phyloP scores from a whole-genome alignment of 1,140 invertebrate species.

The Camponotus vicinus region DNA sequence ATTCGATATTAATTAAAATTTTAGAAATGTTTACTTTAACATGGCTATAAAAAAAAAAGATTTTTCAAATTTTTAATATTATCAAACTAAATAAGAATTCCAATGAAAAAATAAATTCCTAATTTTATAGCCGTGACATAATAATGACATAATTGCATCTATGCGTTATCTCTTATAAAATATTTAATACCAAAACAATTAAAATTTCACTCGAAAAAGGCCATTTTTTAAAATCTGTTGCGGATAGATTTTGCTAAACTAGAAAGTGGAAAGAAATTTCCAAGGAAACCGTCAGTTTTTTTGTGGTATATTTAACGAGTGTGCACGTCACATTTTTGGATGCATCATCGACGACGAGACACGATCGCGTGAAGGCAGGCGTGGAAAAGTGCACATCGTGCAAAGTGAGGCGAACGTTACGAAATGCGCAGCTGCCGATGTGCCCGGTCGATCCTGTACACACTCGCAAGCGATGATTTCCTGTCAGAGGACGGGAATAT shows the following conservation, averaged over 20 bases:
- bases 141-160: not conserved
- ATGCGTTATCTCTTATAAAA: not conserved
- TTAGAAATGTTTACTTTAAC: not conserved
- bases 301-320: not conserved
- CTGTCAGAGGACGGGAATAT: slow-evolving; percentile 42
- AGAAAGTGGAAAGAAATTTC: slow-evolving; percentile 16
- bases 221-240: slow-evolving; percentile 33
- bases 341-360: slow-evolving; percentile 24
- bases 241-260: not conserved
- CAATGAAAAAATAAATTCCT: not conserved
- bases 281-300: not conserved
- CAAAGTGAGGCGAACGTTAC: slow-evolving; percentile 52
- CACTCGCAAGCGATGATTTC: slow-evolving; percentile 52
- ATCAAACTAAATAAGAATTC: not conserved
- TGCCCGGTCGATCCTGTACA: slow-evolving; percentile 37
- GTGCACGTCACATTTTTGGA: slow-evolving; percentile 31
- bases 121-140: not conserved
- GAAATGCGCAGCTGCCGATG: slow-evolving; percentile 43
- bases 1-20: not conserved
- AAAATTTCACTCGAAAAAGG: not conserved
- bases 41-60: no score
- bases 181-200: not conserved
- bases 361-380: slow-evolving; percentile 25
- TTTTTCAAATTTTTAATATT: slow-evolving; percentile 1
- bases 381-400: slow-evolving; percentile 39